phyloP scores from a whole-genome alignment of 1,140 invertebrate genomes.

The Pachypeltis micranthus region DNA sequence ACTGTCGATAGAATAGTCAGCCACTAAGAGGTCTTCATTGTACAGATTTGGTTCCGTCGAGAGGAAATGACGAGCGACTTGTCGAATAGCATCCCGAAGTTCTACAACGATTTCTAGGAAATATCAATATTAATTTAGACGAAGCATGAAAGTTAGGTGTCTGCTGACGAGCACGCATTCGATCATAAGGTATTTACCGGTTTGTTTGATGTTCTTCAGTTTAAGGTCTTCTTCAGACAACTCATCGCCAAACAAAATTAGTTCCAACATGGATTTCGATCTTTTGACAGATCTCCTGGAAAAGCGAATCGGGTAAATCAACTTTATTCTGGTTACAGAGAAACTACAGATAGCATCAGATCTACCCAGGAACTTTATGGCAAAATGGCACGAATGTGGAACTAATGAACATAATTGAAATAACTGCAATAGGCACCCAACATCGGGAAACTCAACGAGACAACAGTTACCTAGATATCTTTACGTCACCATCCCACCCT shows the following conservation, averaged over 20 bases:
- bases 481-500: conserved; percentile 50
- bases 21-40: conserved; percentile 61
- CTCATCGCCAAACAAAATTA: conserved; percentile 71
- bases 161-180: background rate
- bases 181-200: conserved; percentile 39
- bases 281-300: conserved; percentile 74
- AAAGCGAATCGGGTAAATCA: too few species aligned
- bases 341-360: too few species aligned
- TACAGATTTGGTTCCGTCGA: conserved; percentile 61
- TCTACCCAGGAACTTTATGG: too few species aligned
- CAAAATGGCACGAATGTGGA: too few species aligned
- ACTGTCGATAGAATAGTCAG: conserved; percentile 92
- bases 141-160: background rate
- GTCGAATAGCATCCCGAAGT: conserved; percentile 85
- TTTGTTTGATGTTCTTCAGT: conserved; percentile 94
- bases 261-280: conserved; percentile 80
- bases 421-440: too few species aligned
- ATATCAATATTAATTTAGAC: background rate
- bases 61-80: conserved; percentile 81
- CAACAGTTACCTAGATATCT: background rate
- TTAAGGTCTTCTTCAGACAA: conserved; percentile 69
- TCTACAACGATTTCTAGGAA: conserved; percentile 82
- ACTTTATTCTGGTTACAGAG: too few species aligned
- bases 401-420: too few species aligned
- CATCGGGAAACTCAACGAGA: too few species aligned